Base-by-base conservation (phyloP, 2,797 vertebrate species). In the Channallabes apus region DNA sequence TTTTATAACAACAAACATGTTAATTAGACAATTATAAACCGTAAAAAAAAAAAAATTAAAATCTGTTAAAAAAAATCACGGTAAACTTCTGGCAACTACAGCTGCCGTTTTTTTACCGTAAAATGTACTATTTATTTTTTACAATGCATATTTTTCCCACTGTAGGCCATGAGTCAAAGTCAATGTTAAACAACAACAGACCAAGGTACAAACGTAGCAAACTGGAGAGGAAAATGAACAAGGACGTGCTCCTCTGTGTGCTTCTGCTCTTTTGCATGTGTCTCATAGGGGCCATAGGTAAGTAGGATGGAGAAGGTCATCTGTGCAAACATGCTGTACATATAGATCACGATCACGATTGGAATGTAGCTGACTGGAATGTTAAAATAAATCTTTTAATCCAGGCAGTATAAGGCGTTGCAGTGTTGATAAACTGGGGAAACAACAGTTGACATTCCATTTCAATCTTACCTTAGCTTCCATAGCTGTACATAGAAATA, bases 141-240 rank as follows among this genome's bases (percentile, higher is more conserved):
- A n/a, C n/a, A n/a, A n/a, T n/a, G n/a, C n/a, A n/a, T 92, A 54
- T 22, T 29, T 15, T 9, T 9, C 76, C 18, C 6, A 71, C 88
- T 91, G 35, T 88, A 99, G 98, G 98, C 82, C 97, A 96, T 11
- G 97, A 99, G 90, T 97, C 97, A 1, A 99, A 99, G 92, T 96
- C 97, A 87, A 97, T 99, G 97, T 92, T 99, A 27, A 99, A 99
- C 93, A 98, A 96, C 91, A 95, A 89, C 0, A 96, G 96, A 2
- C 93, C 97, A 0, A 95, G 97, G 46, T 97, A 97, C 94, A 99
- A 99, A 87, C 96, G 96, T 91, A 99, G 98, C 95, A 96, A 96
- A 93, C 93, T 99, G 0, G 97, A 99, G 93, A 94, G 93, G 67
- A 94, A 91, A 82, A 95, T 99, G 92, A 99, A 99, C 85, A 90